Base-by-base conservation (phyloP, 1,140 invertebrate species). In the Holotrichia oblita region DNA sequence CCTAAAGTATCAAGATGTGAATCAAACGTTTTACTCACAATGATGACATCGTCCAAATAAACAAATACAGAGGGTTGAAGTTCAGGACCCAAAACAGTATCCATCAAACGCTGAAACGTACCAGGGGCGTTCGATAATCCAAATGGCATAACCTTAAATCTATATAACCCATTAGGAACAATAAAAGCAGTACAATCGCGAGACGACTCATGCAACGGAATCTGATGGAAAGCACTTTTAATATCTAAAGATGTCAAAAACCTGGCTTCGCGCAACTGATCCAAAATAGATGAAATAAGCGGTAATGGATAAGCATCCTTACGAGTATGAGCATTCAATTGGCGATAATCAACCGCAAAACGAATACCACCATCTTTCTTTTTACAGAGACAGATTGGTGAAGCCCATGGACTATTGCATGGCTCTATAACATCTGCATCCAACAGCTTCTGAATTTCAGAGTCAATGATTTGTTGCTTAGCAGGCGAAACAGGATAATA, bases 1-100 rank as follows among this genome's bases (percentile, higher is more conserved):
- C 81, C 41, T 10, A 84, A 20, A 1, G 77, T 59, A 73, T 69
- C 0, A 0, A 83, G 8, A 74, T 85, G 84, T 12, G 81, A 77
- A 0, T 82, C 80, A 55, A 85, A 83, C 0, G 76, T 81, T 17
- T 73, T 12, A 24, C 76, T 79, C 1, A 81, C 76, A 0, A 85
- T 61, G 1, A 85, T 79, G 4, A 85, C 82, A 72, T 85, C 84
- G 48, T 85, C 83, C 2, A 85, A 77, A 78, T 85, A 85, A 0
- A 78, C 80, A 41, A 81, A 80, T n/a, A 77, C 80, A 41, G 79
- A 76, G 0, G 79, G 79, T 6, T 80, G 44, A 6, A 82, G 44
- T 14, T 24, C 69, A 4, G 69, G 17, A 3, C 69, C 69, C n/a
- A 73, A n/a, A 1, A 73, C 14, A 2, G 69, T 0, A 6, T 73